Conservation (phyloP, 2,113 vertebrate species). For the Chloebia gouldiae region DNA sequence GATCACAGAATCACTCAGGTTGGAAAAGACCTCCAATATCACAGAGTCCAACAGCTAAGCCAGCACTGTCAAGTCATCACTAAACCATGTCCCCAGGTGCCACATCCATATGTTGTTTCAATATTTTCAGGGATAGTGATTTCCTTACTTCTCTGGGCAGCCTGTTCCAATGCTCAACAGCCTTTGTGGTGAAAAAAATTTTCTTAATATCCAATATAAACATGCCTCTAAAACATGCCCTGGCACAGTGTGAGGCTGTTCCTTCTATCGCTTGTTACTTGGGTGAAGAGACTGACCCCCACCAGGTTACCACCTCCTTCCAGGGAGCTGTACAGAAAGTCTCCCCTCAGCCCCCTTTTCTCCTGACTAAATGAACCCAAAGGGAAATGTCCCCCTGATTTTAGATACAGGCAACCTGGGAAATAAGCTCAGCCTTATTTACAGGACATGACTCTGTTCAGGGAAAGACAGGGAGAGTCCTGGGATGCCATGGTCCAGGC, state of each 20-base stretch:
- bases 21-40: background rate
- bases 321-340: background rate
- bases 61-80: background rate
- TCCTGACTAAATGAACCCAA: background rate
- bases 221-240: background rate
- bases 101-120: background rate
- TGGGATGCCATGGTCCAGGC: background rate
- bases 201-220: background rate
- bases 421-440: background rate
- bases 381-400: background rate
- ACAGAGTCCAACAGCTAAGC: accelerated
- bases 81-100: background rate
- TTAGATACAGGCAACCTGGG: background rate
- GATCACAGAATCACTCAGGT: background rate
- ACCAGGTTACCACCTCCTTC: background rate
- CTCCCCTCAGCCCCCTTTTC: background rate
- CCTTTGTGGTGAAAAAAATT: background rate
- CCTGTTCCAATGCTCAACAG: background rate
- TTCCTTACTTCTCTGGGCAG: background rate
- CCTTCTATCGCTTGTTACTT: background rate
- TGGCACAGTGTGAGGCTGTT: background rate
- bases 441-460: background rate
- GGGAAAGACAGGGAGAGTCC: background rate
- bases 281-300: background rate
- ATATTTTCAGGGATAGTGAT: background rate